Evolutionary conservation across 2,888 invertebrate genomes (phyloP), one percentile per base, ranked within the genome.

Genomic region (Cephus sareptanus): DNA sequence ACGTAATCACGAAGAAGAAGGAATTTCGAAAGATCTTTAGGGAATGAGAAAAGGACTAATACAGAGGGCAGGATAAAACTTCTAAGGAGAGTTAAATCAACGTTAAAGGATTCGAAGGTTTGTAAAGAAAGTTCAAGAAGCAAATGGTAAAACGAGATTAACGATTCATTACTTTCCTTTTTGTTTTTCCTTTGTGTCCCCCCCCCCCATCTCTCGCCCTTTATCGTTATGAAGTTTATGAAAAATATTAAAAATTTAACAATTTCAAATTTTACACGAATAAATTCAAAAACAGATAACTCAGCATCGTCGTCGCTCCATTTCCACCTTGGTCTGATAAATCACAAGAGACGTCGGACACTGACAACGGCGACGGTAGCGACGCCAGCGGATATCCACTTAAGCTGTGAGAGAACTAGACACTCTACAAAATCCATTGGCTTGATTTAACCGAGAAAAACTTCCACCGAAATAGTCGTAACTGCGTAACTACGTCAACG

Each of bases 21-120:
- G 15, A 56, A 56, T 56, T 56, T 74, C 71, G 70, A 70, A 71
- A 40, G 74, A 33, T 75, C 75, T 75, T 77, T 35, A 77, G 56
- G 40, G 69, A 75, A 34, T 33, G 70, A 75, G 75, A 69, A 74
- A 71, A 37, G 77, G 37, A 74, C 74, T 74, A 56, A 23, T 56
- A 89, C 82, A 76, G 86, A 87, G 84, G 85, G 83, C 77, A 82
- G 85, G 87, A 88, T 89, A 88, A 88, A 88, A 85, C 23, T 89
- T 88, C 85, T 84, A 83, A 83, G 81, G 78, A 84, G 81, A 82
- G 85, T 89, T 89, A 87, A 89, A 89, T 89, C 87, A 87, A 87
- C 81, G 81, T 34, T 69, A 83, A 56, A 80, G 83, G 83, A 86
- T 85, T 84, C 81, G 31, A 34, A 71, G 13, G 71, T 34, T 31